phyloP scores from a whole-genome alignment of 2,888 invertebrate species.

The Scaptomyza reducta region DNA sequence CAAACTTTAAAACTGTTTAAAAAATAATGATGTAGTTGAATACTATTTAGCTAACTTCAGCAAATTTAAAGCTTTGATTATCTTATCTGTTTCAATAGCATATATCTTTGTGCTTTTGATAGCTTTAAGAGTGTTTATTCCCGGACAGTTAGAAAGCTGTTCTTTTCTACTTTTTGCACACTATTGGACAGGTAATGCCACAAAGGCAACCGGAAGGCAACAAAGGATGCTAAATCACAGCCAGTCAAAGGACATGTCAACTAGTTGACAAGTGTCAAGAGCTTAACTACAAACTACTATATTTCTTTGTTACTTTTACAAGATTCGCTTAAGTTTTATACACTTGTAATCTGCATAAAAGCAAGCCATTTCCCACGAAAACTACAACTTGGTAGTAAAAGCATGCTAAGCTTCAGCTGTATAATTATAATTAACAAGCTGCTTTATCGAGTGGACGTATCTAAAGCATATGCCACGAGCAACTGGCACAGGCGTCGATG shows the following conservation, averaged over 20 bases:
- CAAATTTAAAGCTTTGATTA: too few species aligned
- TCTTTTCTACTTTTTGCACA: neutral
- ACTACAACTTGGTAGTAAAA: slow-evolving; percentile 15
- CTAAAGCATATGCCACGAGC: slow-evolving; percentile 18
- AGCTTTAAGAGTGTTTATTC: too few species aligned
- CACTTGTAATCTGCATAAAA: too few species aligned
- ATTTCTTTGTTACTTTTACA: neutral
- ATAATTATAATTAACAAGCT: slow-evolving; percentile 30
- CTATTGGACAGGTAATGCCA: neutral
- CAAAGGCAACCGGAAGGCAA: neutral
- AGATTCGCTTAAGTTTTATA: too few species aligned
- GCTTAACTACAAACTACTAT: neutral
- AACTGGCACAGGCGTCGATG: slow-evolving; percentile 18
- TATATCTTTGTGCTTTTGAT: too few species aligned
- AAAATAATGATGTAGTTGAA: too few species aligned
- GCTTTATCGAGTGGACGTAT: slow-evolving; percentile 23
- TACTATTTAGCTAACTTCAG: too few species aligned
- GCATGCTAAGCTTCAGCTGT: slow-evolving; percentile 9
- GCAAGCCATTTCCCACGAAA: too few species aligned
- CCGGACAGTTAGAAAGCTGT: neutral
- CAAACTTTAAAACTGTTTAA: too few species aligned
- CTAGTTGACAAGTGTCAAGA: neutral
- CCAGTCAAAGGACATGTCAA: neutral
- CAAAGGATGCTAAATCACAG: neutral
- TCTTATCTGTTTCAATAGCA: too few species aligned